Conservation (phyloP, 2,888 invertebrate species). For the Pogonocherus hispidulus region DNA sequence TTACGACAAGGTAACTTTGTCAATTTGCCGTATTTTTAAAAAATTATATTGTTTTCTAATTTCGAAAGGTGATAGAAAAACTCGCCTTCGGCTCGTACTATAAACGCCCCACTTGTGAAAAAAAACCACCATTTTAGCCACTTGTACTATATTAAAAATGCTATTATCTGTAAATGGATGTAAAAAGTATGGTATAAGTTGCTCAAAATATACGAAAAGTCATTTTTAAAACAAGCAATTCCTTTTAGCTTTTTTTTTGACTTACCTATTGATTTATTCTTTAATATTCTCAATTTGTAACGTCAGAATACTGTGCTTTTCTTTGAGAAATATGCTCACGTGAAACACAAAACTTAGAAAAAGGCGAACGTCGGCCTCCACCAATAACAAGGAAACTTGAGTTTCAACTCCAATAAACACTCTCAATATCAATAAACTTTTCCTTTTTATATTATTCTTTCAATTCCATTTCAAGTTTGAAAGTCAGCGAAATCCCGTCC, state of each 20-base stretch:
- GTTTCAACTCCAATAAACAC: slow-evolving; percentile 25
- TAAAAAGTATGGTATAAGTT: no score
- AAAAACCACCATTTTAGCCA: no score
- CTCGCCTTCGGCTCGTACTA: no score
- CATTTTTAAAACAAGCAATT: no score
- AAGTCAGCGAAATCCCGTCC: slow-evolving; percentile 1
- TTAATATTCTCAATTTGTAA: neutral
- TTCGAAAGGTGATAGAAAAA: no score
- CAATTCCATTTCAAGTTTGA: slow-evolving; percentile 13
- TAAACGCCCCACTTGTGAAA: no score
- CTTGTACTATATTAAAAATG: no score
- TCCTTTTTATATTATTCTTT: slow-evolving; percentile 15
- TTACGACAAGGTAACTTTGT: no score
- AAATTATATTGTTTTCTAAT: no score
- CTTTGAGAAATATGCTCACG: neutral
- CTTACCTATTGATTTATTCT: neutral
- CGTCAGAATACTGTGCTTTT: neutral
- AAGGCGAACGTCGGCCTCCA: slow-evolving; percentile 4
- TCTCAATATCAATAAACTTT: slow-evolving; percentile 21
- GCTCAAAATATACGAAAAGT: no score
- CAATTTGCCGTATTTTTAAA: no score
- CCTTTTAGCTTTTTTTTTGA: neutral
- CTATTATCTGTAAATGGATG: no score
- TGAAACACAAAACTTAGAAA: neutral
- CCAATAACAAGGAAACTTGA: slow-evolving; percentile 18